A percentile compares a stretch with the other conserved stretches of the same genome.
Conservation (phyloP, 2,797 vertebrate genomes). For the Holocentrus rufus region DNA sequence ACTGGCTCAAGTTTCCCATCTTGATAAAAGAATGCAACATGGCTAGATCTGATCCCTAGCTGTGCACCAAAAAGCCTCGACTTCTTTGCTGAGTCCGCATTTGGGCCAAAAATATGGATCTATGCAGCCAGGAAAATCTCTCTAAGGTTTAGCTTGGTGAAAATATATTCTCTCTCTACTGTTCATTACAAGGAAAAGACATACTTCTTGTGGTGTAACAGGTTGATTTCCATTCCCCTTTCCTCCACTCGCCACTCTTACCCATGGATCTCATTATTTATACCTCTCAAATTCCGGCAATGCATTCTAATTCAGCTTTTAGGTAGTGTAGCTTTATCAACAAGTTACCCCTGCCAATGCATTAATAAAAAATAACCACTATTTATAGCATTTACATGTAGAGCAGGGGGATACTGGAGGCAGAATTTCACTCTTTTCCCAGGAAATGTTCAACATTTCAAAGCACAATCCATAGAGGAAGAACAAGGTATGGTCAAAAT, state of each 20-base stretch:
- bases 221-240: constrained; percentile 51
- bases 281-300: constrained; percentile 25
- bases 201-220: constrained; percentile 8
- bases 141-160: constrained; percentile 32
- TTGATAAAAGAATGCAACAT: constrained; percentile 33
- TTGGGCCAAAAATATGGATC: constrained; percentile 3
- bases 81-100: constrained; percentile 30
- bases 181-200: constrained; percentile 39
- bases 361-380: constrained; percentile 40
- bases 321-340: background rate
- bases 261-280: constrained; percentile 37
- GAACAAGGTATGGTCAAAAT: background rate
- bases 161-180: constrained; percentile 6
- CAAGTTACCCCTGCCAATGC: constrained; percentile 14
- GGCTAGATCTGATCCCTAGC: constrained; percentile 46
- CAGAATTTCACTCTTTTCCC: background rate
- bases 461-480: constrained; percentile 20
- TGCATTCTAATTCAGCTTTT: constrained; percentile 28
- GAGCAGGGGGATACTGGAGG: constrained; percentile 8
- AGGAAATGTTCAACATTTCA: constrained; percentile 17
- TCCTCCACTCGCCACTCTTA: background rate
- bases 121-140: constrained; percentile 18
- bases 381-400: constrained; percentile 35
- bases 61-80: constrained; percentile 29
- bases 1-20: constrained; percentile 20